These are phyloP conservation scores for Rambutsinella grinnellia DNA, from an alignment of 2,888 invertebrate species.

Conservation along the genomic window DNA sequence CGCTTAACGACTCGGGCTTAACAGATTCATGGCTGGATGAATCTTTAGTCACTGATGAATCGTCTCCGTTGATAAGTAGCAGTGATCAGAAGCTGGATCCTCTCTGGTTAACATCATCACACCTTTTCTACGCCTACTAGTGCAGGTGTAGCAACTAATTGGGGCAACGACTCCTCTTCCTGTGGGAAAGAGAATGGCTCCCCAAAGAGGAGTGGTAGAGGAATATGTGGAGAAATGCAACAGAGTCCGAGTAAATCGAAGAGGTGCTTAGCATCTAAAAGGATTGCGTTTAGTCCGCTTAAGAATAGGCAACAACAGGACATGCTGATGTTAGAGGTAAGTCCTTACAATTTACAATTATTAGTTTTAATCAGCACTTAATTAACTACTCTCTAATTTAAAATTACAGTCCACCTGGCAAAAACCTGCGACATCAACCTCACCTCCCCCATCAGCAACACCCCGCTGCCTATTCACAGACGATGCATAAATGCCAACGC, in stretches of 20 bases:
- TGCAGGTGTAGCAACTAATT: not conserved
- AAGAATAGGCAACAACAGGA: not conserved
- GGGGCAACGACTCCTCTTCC: conserved; percentile 12
- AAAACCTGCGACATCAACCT: no score
- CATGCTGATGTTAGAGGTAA: not conserved
- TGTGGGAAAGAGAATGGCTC: not conserved
- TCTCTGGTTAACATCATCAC: no score
- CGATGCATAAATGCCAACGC: no score
- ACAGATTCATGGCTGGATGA: not conserved
- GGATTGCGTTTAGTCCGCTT: conserved; percentile 17
- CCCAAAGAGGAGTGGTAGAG: not conserved
- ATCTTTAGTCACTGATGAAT: no score
- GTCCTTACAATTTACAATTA: not conserved
- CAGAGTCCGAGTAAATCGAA: no score
- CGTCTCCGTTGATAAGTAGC: no score
- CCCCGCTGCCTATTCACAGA: no score
- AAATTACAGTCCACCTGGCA: no score
- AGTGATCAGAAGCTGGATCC: no score
- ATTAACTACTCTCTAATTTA: no score
- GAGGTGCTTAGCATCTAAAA: conserved; percentile 7
- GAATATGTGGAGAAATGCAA: conserved; percentile 15
- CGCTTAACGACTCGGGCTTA: conserved; percentile 13
- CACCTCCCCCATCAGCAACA: not conserved
- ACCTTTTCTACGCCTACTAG: no score
- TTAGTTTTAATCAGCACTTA: no score